Evolutionary conservation across 2,797 vertebrate genomes (phyloP).

Genomic region (Peromyscus attwateri): DNA sequence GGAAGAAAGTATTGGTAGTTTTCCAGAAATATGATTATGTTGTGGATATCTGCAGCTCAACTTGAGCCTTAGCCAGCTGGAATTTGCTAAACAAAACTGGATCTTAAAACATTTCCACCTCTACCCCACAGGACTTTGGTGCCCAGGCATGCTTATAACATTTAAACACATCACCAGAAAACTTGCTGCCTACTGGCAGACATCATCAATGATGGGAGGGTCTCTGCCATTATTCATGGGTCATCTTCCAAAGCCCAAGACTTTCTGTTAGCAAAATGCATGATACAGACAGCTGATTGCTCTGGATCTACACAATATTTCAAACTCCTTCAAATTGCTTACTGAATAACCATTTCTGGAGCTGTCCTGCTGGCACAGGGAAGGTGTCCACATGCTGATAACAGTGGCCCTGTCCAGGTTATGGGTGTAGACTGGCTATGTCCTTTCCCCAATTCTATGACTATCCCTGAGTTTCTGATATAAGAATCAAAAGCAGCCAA

Average conservation of each 20-base stretch:
- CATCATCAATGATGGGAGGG: background rate
- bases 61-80: background rate
- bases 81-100: constrained; percentile 42
- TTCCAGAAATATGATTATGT: constrained; percentile 47
- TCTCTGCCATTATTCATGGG: background rate
- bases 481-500: background rate
- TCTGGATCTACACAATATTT: background rate
- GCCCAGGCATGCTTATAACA: background rate
- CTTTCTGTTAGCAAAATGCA: background rate
- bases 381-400: background rate
- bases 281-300: background rate
- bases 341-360: background rate
- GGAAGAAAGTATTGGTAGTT: background rate
- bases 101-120: background rate
- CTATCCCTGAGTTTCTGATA: background rate
- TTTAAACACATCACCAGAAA: background rate
- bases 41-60: constrained; percentile 11
- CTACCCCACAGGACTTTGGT: background rate
- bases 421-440: background rate
- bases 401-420: background rate
- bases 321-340: background rate
- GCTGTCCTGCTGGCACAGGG: too few species aligned
- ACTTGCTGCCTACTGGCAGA: background rate
- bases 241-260: background rate
- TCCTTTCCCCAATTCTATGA: background rate